These are phyloP conservation scores for Aurelia aurita complex sp. Pacific DNA, from an alignment of 30 jellyfish, hydroid and myxozoan genomes.

Conservation along the genomic window DNA sequence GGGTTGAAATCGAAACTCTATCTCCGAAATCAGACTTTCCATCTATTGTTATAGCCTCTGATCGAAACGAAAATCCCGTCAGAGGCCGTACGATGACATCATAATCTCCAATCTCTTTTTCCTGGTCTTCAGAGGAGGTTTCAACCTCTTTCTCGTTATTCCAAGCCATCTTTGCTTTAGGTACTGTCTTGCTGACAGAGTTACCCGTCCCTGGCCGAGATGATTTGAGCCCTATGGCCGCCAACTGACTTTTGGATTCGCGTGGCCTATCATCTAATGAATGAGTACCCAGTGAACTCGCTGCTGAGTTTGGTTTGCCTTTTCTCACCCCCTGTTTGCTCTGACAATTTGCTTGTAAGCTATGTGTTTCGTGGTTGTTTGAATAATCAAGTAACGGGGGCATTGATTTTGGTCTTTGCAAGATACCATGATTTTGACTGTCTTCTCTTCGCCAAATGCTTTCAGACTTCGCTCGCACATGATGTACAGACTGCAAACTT, in stretches of 20 bases:
- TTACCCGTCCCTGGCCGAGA: not conserved
- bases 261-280: not conserved
- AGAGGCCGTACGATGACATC: constrained; percentile 29
- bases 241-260: not conserved
- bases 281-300: not conserved
- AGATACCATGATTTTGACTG: not conserved
- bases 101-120: constrained; percentile 24
- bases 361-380: not conserved
- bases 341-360: not conserved
- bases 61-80: constrained; percentile 22
- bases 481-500: constrained; percentile 13
- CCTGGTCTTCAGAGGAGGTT: not conserved
- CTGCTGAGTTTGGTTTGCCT: not conserved
- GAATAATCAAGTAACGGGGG: constrained; percentile 23
- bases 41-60: constrained; percentile 35
- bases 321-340: not conserved
- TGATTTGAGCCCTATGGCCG: not conserved
- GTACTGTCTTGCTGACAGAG: not conserved
- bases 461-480: constrained; percentile 26
- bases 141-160: not conserved
- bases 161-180: not conserved
- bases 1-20: not conserved
- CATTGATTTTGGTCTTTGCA: constrained; percentile 42
- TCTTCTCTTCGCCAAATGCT: not conserved
- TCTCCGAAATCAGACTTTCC: constrained; percentile 25